These are phyloP conservation scores for Crotophaga sulcirostris DNA, from an alignment of 2,113 vertebrate genomes.

Conservation along the genomic window DNA sequence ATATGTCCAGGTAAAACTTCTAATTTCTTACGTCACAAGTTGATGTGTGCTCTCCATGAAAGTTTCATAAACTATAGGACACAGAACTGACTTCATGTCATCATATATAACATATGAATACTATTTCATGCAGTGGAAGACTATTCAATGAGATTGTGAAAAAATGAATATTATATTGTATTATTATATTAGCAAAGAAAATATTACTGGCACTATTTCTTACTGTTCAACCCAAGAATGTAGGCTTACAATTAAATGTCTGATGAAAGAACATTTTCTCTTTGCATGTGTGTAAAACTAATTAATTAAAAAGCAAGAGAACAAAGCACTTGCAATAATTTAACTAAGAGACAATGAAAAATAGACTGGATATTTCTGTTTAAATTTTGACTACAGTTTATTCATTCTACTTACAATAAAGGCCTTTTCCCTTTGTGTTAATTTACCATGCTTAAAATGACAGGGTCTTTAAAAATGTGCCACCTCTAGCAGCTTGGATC, in stretches of 20 bases:
- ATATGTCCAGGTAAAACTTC: rapidly evolving
- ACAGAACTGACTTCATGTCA: background rate
- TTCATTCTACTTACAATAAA: background rate
- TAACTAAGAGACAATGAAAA: background rate
- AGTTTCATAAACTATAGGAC: rapidly evolving
- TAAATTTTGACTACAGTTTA: background rate
- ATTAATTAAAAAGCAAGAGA: background rate
- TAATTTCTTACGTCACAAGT: background rate
- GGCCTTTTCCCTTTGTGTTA: background rate
- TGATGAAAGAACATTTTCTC: background rate
- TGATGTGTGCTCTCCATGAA: background rate
- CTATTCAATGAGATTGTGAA: background rate
- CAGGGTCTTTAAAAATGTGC: background rate
- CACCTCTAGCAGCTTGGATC: background rate
- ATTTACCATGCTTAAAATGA: background rate
- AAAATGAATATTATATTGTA: background rate
- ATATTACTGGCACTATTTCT: background rate
- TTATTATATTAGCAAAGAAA: background rate
- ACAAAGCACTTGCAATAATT: background rate
- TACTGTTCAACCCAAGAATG: background rate
- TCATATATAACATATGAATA: rapidly evolving
- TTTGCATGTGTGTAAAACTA: background rate
- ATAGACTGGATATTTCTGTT: background rate
- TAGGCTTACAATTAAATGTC: background rate
- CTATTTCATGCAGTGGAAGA: background rate